These are phyloP conservation scores for Amphiprion percula DNA, from an alignment of 2,113 vertebrate species.

Conservation along the genomic window DNA sequence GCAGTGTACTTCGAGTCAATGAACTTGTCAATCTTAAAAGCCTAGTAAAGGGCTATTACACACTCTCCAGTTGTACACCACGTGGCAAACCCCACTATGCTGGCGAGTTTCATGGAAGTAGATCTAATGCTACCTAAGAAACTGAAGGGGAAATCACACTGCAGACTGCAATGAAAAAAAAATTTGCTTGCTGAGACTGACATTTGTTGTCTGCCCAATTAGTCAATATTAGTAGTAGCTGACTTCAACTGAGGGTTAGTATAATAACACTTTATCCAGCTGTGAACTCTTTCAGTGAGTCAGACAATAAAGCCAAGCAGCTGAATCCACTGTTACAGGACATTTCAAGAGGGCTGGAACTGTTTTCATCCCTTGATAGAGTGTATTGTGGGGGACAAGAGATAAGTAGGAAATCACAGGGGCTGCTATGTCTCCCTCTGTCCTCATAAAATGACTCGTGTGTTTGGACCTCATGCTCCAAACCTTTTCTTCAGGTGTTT, in stretches of 20 bases:
- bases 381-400: neutral
- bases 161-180: neutral
- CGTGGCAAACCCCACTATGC: neutral
- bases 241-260: neutral
- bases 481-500: slow-evolving; percentile 8
- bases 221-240: neutral
- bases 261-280: neutral
- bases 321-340: neutral
- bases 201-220: neutral
- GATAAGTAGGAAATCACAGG: slow-evolving; percentile 1
- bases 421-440: neutral
- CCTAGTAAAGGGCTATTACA: neutral
- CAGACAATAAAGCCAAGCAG: slow-evolving; percentile 2
- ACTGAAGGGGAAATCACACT: neutral
- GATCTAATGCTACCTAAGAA: slow-evolving; percentile 6
- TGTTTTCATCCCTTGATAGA: neutral
- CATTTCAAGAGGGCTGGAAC: neutral
- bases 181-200: neutral
- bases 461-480: neutral
- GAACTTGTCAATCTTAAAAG: slow-evolving; percentile 17
- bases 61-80: neutral
- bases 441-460: slow-evolving; percentile 20
- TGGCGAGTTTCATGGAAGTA: neutral
- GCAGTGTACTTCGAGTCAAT: slow-evolving; percentile 18
- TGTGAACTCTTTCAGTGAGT: neutral